phyloP scores from a whole-genome alignment of 2,888 invertebrate species.

The Noctua comes region DNA sequence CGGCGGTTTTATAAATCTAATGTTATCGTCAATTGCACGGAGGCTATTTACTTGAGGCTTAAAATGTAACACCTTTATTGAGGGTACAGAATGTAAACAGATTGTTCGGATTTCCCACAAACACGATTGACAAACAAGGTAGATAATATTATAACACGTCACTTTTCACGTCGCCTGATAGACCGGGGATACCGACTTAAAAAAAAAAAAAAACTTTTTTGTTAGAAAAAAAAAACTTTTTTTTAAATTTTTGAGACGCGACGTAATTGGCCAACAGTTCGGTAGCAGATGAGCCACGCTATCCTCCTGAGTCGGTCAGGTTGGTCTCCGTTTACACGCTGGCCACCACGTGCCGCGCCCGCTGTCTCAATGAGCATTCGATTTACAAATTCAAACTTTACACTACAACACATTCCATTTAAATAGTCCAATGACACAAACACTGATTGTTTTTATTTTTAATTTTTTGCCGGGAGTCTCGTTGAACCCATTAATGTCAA shows the following conservation, averaged over 20 bases:
- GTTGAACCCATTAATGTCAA: conserved; percentile 31
- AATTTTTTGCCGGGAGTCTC: conserved; percentile 42
- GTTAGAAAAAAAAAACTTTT: neutral
- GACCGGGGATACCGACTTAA: conserved; percentile 3
- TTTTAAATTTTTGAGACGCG: conserved; percentile 59
- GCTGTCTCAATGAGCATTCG: conserved; percentile 45
- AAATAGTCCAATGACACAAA: conserved; percentile 55
- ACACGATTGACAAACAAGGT: conserved; percentile 78
- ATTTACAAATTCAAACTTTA: conserved; percentile 52
- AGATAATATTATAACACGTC: conserved; percentile 57
- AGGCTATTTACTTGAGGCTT: conserved; percentile 80
- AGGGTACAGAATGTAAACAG: conserved; percentile 79
- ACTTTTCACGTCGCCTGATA: conserved; percentile 42
- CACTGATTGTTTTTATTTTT: conserved; percentile 54
- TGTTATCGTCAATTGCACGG: conserved; percentile 76
- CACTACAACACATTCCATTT: conserved; percentile 51
- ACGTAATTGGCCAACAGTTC: conserved; percentile 66
- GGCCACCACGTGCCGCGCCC: conserved; percentile 42
- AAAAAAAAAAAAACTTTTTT: too few relatives aligned
- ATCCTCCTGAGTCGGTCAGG: conserved; percentile 52
- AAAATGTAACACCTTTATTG: conserved; percentile 79
- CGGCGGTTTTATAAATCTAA: conserved; percentile 81
- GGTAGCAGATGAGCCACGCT: conserved; percentile 72
- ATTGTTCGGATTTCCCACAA: conserved; percentile 84
- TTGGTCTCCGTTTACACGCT: conserved; percentile 41